Evolutionary conservation across 2,888 invertebrate species (phyloP).

Genomic region (Diachrysia chrysitis): DNA sequence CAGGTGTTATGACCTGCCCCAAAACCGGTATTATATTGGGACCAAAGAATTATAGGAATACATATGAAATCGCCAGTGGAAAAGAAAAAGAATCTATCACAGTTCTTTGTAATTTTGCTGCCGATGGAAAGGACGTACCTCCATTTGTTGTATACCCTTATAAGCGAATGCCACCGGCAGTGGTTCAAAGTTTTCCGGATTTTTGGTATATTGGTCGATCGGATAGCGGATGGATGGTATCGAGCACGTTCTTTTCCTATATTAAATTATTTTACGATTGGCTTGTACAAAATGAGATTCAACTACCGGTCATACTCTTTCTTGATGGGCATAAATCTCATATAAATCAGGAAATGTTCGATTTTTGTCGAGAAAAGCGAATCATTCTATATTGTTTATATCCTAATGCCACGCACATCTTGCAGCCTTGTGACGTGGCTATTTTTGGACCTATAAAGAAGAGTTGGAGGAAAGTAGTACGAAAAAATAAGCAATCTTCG

Average conservation of each 20-base stretch:
- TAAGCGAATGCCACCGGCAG: constrained; percentile 21
- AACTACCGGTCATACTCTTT: constrained; percentile 31
- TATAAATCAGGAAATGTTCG: constrained; percentile 26
- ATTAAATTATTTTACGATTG: constrained; percentile 26
- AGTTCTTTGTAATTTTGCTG: constrained; percentile 25
- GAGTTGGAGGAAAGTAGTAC: constrained; percentile 13
- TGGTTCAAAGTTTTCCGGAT: constrained; percentile 27
- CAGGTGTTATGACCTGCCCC: constrained; percentile 26
- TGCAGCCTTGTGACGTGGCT: constrained; percentile 25
- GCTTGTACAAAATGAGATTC: constrained; percentile 22
- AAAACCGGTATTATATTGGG: constrained; percentile 26
- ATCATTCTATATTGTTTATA: constrained; percentile 24
- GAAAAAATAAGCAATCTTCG: constrained; percentile 16
- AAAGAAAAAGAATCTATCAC: constrained; percentile 26
- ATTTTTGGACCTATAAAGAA: constrained; percentile 18
- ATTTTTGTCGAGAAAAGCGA: constrained; percentile 27
- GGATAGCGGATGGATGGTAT: constrained; percentile 31
- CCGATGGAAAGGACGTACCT: constrained; percentile 21
- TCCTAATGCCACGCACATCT: constrained; percentile 35
- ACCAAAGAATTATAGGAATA: constrained; percentile 24
- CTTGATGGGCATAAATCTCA: constrained; percentile 35
- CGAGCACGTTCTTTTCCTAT: constrained; percentile 26
- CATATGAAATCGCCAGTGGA: constrained; percentile 20
- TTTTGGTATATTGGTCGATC: constrained; percentile 26
- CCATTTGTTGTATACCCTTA: constrained; percentile 25